These are phyloP conservation scores for Erpetoichthys calabaricus DNA, from an alignment of 2,797 vertebrate genomes.

Conservation along the genomic window DNA sequence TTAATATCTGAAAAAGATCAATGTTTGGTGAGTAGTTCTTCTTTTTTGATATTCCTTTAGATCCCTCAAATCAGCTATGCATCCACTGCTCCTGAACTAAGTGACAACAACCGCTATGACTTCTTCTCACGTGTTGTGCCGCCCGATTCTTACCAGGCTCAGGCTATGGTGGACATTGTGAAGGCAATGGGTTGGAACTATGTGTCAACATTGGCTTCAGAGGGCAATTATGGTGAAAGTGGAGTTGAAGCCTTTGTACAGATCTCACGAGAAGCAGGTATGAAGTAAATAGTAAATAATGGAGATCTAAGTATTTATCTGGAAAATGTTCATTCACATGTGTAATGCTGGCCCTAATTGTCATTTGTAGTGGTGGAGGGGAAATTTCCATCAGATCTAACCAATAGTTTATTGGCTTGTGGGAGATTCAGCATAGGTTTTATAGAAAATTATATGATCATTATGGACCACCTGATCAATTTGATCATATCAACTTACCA, in stretches of 20 bases:
- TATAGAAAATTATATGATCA: too few relatives aligned
- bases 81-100: conserved; percentile 78
- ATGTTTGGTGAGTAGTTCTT: background rate
- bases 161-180: conserved; percentile 82
- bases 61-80: conserved; percentile 90
- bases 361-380: too few relatives aligned
- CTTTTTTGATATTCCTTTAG: conserved; percentile 32
- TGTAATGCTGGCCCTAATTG: too few relatives aligned
- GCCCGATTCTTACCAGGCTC: conserved; percentile 80
- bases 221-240: conserved; percentile 82
- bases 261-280: conserved; percentile 74
- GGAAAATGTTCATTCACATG: too few relatives aligned
- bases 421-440: too few relatives aligned
- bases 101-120: conserved; percentile 75
- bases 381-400: too few relatives aligned
- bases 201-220: conserved; percentile 74
- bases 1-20: too few relatives aligned
- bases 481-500: too few relatives aligned
- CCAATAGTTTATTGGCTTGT: too few relatives aligned
- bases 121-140: conserved; percentile 84
- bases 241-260: conserved; percentile 79
- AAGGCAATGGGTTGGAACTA: conserved; percentile 80
- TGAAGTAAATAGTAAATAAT: too few relatives aligned
- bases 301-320: too few relatives aligned
- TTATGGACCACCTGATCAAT: too few relatives aligned